Conservation (phyloP, 2,888 invertebrate species). For the Bellardia pandia region DNA sequence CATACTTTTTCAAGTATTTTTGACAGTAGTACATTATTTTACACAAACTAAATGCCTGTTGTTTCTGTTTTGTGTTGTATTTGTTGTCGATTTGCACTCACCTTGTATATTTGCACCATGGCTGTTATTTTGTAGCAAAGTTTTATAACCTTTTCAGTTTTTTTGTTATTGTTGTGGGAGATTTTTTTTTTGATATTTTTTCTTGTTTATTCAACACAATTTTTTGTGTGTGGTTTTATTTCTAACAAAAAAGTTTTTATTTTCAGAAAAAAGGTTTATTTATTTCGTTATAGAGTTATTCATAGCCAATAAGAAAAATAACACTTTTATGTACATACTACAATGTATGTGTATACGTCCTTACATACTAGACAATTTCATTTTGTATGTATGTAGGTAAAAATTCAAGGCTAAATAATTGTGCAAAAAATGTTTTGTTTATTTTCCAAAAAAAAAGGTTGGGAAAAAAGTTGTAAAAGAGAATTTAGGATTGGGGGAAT, state of each 20-base stretch:
- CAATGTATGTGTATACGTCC: too few species aligned
- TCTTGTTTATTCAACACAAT: neutral
- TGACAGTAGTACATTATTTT: too few species aligned
- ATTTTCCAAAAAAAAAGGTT: conserved; percentile 23
- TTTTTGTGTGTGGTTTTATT: conserved; percentile 17
- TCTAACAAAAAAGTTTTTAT: conserved; percentile 44
- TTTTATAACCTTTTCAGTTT: conserved; percentile 37
- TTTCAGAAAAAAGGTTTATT: neutral
- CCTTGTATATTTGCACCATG: too few species aligned
- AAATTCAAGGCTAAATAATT: conserved; percentile 66
- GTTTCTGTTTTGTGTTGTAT: too few species aligned
- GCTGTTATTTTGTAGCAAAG: conserved; percentile 52
- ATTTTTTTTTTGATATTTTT: neutral
- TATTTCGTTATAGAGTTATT: conserved; percentile 32
- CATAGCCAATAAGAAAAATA: neutral
- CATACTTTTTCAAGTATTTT: too few species aligned
- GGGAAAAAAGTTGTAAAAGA: neutral
- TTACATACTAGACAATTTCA: neutral
- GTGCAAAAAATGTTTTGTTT: conserved; percentile 57
- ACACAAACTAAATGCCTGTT: too few species aligned
- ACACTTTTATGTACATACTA: too few species aligned
- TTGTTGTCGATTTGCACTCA: too few species aligned
- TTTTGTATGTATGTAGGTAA: conserved; percentile 48
- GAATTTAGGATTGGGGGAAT: neutral
- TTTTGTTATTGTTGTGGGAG: conserved; percentile 7